Evolutionary conservation across 2,888 invertebrate species (phyloP).

Genomic region (Megamerina dolium): DNA sequence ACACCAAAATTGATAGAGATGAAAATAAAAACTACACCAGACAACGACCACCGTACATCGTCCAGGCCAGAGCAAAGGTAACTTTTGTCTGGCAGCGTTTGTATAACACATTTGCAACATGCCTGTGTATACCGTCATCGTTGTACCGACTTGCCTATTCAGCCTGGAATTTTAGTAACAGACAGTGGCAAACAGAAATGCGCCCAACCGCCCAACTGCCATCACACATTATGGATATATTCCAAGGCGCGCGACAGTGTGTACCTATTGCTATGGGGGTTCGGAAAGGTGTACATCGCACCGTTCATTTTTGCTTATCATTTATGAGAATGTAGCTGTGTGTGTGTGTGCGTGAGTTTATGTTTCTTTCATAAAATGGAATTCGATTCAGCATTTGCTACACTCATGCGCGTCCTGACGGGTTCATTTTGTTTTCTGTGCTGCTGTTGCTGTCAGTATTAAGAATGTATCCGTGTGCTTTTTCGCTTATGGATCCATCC

Average conservation of each 20-base stretch:
- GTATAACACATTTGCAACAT: slow-evolving; percentile 24
- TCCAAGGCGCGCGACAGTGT: slow-evolving; percentile 20
- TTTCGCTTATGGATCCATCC: slow-evolving; percentile 11
- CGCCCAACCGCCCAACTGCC: slow-evolving; percentile 14
- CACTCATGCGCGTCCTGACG: slow-evolving; percentile 16
- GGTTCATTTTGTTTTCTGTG: not conserved
- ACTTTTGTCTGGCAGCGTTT: slow-evolving; percentile 47
- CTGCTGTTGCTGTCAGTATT: not conserved
- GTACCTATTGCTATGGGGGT: not conserved
- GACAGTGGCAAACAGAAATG: slow-evolving; percentile 17
- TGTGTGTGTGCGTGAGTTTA: slow-evolving; percentile 24
- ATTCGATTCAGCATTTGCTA: no score
- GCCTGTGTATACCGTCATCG: slow-evolving; percentile 32
- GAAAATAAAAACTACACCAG: slow-evolving; percentile 26
- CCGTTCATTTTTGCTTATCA: no score
- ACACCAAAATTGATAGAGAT: slow-evolving; percentile 13
- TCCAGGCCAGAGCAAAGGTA: slow-evolving; percentile 52
- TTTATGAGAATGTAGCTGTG: not conserved
- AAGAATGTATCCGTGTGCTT: not conserved
- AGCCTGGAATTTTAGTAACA: slow-evolving; percentile 36
- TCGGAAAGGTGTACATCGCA: not conserved
- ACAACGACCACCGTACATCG: slow-evolving; percentile 48
- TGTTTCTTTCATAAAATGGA: slow-evolving; percentile 2
- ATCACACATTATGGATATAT: slow-evolving; percentile 1
- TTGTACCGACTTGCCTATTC: slow-evolving; percentile 19